Conservation (phyloP, 92 coral and sea anemone species). For the Palythoa caribaeorum region DNA sequence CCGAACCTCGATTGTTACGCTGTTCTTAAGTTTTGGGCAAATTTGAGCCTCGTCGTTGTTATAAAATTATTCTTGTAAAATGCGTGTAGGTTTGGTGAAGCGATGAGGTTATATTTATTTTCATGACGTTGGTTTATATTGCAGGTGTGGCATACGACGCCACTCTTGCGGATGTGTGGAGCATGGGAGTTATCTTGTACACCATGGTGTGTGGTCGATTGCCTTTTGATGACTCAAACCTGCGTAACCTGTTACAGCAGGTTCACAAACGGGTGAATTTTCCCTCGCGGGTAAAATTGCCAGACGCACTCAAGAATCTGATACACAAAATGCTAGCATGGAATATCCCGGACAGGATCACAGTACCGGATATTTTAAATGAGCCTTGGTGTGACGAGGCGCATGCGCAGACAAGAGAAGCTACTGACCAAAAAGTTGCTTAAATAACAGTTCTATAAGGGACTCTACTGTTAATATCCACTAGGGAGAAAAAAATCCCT, state of each 20-base stretch:
- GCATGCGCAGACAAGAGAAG: slow-evolving; percentile 28
- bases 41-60: too few relatives aligned
- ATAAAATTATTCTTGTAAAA: too few relatives aligned
- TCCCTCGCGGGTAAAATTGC: slow-evolving; percentile 81
- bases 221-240: slow-evolving; percentile 96
- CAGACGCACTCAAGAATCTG: slow-evolving; percentile 81
- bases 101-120: neutral
- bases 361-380: slow-evolving; percentile 69
- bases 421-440: neutral
- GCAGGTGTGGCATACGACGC: slow-evolving; percentile 98
- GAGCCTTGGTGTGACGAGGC: slow-evolving; percentile 80
- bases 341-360: slow-evolving; percentile 90
- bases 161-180: slow-evolving; percentile 97
- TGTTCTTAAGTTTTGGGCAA: too few relatives aligned
- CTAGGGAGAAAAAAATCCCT: too few relatives aligned
- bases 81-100: too few relatives aligned
- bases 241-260: slow-evolving; percentile 91
- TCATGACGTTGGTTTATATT: neutral
- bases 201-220: slow-evolving; percentile 96
- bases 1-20: too few relatives aligned
- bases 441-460: too few relatives aligned
- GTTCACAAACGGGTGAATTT: slow-evolving; percentile 92
- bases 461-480: too few relatives aligned
- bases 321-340: slow-evolving; percentile 93
- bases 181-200: slow-evolving; percentile 98